Conservation (phyloP, 2,113 vertebrate genomes). For the Scophthalmus maximus region DNA sequence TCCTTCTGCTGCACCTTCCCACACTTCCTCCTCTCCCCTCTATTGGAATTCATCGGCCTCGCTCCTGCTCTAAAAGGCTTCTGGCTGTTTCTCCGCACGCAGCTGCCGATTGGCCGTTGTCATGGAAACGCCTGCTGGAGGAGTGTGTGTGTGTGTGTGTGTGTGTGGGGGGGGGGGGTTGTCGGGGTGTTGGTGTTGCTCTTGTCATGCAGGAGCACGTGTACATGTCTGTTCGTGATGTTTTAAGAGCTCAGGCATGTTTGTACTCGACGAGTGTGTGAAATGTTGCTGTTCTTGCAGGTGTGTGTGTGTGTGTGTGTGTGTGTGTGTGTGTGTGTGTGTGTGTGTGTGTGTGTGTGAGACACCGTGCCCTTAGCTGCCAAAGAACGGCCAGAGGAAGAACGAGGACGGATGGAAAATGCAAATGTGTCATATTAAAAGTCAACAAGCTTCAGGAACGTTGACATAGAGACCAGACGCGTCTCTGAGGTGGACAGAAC, state of each 20-base stretch:
- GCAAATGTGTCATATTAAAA: too few relatives aligned
- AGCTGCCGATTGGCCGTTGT: slow-evolving; percentile 30
- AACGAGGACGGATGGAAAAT: slow-evolving; percentile 30
- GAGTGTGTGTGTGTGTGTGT: not conserved
- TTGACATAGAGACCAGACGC: not conserved
- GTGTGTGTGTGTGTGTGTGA: not conserved
- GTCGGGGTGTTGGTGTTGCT: slow-evolving; percentile 4
- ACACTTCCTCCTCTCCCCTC: not conserved
- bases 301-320: slow-evolving; percentile 1
- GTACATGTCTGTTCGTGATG: not conserved
- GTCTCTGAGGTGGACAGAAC: not conserved
- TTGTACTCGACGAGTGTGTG: slow-evolving; percentile 6
- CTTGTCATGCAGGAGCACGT: slow-evolving; percentile 16
- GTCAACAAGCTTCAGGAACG: too few relatives aligned
- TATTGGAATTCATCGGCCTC: slow-evolving; percentile 20
- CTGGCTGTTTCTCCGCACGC: slow-evolving; percentile 2
- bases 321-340: not conserved
- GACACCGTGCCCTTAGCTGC: slow-evolving; percentile 21
- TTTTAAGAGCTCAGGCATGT: slow-evolving; percentile 12
- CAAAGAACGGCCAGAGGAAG: slow-evolving; percentile 20
- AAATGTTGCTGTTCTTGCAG: slow-evolving; percentile 6
- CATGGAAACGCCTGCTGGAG: slow-evolving; percentile 34
- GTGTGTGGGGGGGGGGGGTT: not conserved
- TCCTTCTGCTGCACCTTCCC: not conserved
- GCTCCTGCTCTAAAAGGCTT: slow-evolving; percentile 18